phyloP scores from a whole-genome alignment of 2,113 vertebrate genomes.

The Centropristis striata region DNA sequence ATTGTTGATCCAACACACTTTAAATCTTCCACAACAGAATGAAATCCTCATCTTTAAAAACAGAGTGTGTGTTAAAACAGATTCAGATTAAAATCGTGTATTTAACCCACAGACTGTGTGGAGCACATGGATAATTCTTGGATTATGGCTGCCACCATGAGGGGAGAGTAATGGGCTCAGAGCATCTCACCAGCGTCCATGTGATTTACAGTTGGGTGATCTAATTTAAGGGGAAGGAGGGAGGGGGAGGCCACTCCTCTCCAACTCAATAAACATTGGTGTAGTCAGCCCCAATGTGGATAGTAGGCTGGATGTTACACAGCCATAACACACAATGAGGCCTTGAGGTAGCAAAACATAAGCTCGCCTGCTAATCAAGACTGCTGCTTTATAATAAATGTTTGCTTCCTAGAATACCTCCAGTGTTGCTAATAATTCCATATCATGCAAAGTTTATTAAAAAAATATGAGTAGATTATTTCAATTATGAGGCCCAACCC shows the following conservation, averaged over 20 bases:
- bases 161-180: not conserved
- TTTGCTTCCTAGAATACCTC: not conserved
- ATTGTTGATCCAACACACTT: too few relatives aligned
- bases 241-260: slow-evolving; percentile 60
- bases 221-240: slow-evolving; percentile 56
- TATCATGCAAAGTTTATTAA: not conserved
- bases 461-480: slow-evolving; percentile 8
- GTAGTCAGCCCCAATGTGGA: slow-evolving; percentile 69
- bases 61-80: too few relatives aligned
- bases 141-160: slow-evolving; percentile 24
- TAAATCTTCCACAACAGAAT: too few relatives aligned
- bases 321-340: slow-evolving; percentile 38
- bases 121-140: not conserved
- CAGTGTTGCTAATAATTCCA: not conserved
- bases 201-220: slow-evolving; percentile 68
- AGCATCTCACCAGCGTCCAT: slow-evolving; percentile 30
- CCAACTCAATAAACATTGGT: slow-evolving; percentile 65
- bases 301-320: slow-evolving; percentile 32
- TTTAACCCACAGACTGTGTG: slow-evolving; percentile 28
- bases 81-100: not conserved
- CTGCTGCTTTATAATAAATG: not conserved
- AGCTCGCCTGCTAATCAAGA: not conserved
- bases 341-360: slow-evolving; percentile 21
- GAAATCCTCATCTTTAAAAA: too few relatives aligned
- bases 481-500: slow-evolving; percentile 27